These are phyloP conservation scores for Cordylochernes scorpioides DNA, from an alignment of 2,888 invertebrate species.

Conservation along the genomic window DNA sequence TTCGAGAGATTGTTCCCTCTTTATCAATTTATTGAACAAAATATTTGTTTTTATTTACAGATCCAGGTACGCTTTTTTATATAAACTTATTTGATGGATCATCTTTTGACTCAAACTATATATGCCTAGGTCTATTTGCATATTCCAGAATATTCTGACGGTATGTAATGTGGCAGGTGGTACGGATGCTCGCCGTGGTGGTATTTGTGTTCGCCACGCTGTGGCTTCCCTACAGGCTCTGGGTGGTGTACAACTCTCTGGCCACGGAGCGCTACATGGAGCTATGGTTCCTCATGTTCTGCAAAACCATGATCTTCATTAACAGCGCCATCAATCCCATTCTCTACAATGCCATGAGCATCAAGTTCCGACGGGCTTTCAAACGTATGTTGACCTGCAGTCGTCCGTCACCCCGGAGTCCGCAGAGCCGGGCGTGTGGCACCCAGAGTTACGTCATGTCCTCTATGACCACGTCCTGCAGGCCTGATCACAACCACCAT, in stretches of 20 bases:
- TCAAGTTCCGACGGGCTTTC: conserved; percentile 32
- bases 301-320: conserved; percentile 33
- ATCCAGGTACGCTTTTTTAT: too few species aligned
- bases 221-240: conserved; percentile 34
- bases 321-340: conserved; percentile 37
- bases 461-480: too few species aligned
- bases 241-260: conserved; percentile 35
- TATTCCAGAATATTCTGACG: conserved; percentile 12
- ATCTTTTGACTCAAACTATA: too few species aligned
- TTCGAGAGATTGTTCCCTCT: too few species aligned
- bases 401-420: too few species aligned
- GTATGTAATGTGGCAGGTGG: too few species aligned
- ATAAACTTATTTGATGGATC: too few species aligned
- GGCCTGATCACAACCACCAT: too few species aligned
- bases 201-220: conserved; percentile 32
- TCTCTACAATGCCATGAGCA: conserved; percentile 35
- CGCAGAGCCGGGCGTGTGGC: too few species aligned
- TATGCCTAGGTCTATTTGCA: not conserved
- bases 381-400: conserved; percentile 23
- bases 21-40: too few species aligned
- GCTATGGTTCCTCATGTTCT: conserved; percentile 32
- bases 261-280: conserved; percentile 26
- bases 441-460: too few species aligned
- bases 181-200: conserved; percentile 34
- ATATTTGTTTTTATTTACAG: too few species aligned